Conservation (phyloP, 2,113 vertebrate genomes). For the Mormyrus iriodes region DNA sequence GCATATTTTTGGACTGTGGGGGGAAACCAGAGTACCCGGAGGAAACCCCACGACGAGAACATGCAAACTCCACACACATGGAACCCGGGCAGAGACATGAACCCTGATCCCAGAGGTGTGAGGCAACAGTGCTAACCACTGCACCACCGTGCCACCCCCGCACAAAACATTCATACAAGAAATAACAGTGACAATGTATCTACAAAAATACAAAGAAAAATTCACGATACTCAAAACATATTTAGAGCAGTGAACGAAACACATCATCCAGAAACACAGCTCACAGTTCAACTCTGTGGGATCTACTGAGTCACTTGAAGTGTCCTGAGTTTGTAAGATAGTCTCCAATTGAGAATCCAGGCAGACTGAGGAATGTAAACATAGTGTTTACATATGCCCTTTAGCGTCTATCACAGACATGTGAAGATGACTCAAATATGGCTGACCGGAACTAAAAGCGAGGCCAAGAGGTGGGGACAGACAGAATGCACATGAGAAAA, state of each 20-base stretch:
- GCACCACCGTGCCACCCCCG: no score
- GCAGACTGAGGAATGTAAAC: not conserved
- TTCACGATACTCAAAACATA: not conserved
- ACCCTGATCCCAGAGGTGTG: no score
- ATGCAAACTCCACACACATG: no score
- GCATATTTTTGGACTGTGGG: no score
- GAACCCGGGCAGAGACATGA: no score
- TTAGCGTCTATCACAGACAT: not conserved
- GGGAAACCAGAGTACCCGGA: no score
- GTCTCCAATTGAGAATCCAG: not conserved
- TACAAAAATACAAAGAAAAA: not conserved
- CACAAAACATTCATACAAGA: not conserved
- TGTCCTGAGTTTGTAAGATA: not conserved
- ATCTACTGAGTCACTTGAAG: not conserved
- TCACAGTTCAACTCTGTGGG: not conserved
- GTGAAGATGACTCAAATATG: not conserved
- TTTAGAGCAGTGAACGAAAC: not conserved
- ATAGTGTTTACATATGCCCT: not conserved
- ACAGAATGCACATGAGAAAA: not conserved
- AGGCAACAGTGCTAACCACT: no score
- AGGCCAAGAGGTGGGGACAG: not conserved
- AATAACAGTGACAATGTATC: not conserved
- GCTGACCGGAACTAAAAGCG: not conserved
- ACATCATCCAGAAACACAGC: not conserved
- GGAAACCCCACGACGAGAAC: no score